Evolutionary conservation across 1,140 invertebrate genomes (phyloP).

Genomic region (Anastrepha obliqua): DNA sequence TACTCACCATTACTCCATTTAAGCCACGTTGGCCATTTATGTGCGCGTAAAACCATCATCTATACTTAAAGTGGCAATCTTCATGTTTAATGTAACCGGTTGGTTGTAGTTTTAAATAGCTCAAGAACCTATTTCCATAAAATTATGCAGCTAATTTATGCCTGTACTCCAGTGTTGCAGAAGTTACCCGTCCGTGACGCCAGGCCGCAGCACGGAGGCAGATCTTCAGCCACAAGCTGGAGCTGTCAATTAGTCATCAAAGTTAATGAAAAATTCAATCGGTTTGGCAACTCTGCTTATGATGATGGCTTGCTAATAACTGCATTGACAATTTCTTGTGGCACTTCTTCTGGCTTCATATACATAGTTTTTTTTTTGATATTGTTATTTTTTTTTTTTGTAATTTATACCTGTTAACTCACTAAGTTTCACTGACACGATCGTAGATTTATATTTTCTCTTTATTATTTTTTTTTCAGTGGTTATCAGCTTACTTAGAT

Average conservation of each 20-base stretch:
- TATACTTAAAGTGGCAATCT: neutral
- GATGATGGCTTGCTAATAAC: constrained; percentile 15
- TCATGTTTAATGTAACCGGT: neutral
- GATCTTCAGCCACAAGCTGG: neutral
- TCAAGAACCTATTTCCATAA: neutral
- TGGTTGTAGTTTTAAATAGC: neutral
- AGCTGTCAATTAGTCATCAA: constrained; percentile 52
- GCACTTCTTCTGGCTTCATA: neutral
- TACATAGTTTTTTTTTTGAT: too few relatives aligned
- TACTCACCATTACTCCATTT: neutral
- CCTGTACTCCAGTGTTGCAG: neutral
- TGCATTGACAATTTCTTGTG: constrained; percentile 24
- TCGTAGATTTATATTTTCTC: too few relatives aligned
- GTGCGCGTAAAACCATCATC: neutral
- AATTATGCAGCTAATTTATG: neutral
- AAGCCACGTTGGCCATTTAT: neutral
- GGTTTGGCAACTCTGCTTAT: constrained; percentile 32
- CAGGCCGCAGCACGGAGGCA: neutral
- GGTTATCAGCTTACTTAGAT: neutral
- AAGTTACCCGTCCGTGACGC: neutral
- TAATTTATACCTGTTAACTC: too few relatives aligned
- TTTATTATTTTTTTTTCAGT: too few relatives aligned
- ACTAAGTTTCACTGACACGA: too few relatives aligned
- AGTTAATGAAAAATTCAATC: constrained; percentile 42
- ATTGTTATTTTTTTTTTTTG: too few relatives aligned